phyloP scores from a whole-genome alignment of 1,140 invertebrate species.

The Hesperophylax magnus region DNA sequence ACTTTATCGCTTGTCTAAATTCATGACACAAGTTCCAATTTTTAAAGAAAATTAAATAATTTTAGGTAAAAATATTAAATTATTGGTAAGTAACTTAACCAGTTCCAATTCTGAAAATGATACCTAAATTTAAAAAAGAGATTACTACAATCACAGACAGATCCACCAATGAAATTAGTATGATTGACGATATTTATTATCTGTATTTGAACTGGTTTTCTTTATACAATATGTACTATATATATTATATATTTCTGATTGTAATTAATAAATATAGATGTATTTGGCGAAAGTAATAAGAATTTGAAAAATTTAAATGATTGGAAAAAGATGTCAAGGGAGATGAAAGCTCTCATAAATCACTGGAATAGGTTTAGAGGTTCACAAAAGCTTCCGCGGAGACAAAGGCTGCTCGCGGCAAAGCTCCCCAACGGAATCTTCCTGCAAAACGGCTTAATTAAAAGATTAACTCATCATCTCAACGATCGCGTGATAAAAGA shows the following conservation, averaged over 20 bases:
- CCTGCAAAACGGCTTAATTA: slow-evolving; percentile 5
- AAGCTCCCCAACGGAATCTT: background rate
- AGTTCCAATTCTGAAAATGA: no score
- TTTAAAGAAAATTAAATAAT: no score
- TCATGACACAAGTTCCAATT: no score
- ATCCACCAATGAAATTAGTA: no score
- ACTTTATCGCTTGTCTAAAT: no score
- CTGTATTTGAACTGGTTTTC: no score
- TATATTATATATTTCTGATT: background rate
- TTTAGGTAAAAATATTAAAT: no score
- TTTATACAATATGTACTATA: background rate
- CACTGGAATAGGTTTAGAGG: slow-evolving; percentile 4
- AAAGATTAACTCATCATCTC: slow-evolving; percentile 3
- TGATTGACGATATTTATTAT: no score
- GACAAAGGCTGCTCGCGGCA: background rate
- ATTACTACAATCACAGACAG: no score
- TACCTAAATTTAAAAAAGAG: no score
- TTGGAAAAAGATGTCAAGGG: background rate
- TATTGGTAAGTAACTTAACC: no score
- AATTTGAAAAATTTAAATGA: background rate
- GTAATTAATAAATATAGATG: background rate
- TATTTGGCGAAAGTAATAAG: background rate
- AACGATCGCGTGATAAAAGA: background rate
- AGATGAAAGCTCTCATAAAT: background rate
- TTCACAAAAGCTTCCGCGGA: slow-evolving; percentile 7